Percentiles rank a stretch among this genome's conserved stretches.
Conservation (phyloP, 2,888 invertebrate species). For the Cephalotes varians region DNA sequence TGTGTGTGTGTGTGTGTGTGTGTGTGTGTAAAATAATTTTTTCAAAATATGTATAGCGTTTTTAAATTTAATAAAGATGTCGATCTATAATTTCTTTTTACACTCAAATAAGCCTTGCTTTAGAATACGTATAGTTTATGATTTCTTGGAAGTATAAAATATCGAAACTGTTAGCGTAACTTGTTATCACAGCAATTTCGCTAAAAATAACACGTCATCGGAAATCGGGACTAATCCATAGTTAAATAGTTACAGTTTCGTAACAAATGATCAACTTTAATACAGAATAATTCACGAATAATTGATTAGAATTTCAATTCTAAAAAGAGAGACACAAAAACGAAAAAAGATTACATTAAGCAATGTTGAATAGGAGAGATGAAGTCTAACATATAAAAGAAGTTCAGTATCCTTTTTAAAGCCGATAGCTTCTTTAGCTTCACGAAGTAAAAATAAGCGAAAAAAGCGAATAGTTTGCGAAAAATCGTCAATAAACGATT, state of each 20-base stretch:
- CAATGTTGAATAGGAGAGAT: slow-evolving; percentile 20
- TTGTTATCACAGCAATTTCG: slow-evolving; percentile 13
- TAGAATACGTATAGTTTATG: neutral
- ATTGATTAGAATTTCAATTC: slow-evolving; percentile 9
- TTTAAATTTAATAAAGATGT: slow-evolving; percentile 5
- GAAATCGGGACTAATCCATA: slow-evolving; percentile 28
- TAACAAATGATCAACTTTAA: slow-evolving; percentile 24
- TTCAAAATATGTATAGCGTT: neutral
- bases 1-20: neutral
- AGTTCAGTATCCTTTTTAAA: slow-evolving; percentile 44
- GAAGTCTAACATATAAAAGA: slow-evolving; percentile 33
- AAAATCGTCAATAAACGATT: slow-evolving; percentile 7
- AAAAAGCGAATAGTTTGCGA: neutral
- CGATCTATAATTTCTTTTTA: neutral
- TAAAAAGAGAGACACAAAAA: neutral
- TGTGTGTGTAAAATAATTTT: neutral
- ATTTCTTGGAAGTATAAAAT: slow-evolving; percentile 26
- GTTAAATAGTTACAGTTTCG: slow-evolving; percentile 3
- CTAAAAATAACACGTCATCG: slow-evolving; percentile 22
- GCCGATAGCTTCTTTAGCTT: slow-evolving; percentile 8
- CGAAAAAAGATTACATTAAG: neutral
- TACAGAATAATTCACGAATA: neutral
- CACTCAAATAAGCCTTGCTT: neutral
- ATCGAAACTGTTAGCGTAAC: neutral
- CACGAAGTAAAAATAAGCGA: neutral